Base-by-base conservation (phyloP, 2,797 vertebrate species). In the Sebastes glaucus region DNA sequence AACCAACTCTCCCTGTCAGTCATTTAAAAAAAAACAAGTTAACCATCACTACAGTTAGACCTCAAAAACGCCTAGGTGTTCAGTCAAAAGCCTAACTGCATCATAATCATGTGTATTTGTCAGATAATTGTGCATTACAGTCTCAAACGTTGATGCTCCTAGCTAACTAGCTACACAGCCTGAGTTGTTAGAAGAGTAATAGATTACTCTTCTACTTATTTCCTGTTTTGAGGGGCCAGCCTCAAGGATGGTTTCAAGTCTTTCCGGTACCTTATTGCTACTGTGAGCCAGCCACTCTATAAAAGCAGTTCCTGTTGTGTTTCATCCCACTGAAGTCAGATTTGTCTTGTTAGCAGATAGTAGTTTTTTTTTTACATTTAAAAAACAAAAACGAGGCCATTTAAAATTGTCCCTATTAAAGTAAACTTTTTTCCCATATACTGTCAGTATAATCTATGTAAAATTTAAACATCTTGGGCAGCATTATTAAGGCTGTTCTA, bases 201-300 rank as follows among this genome's bases (percentile, higher is more conserved):
- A 23, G 22, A 55, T 71, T 30, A 66, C 52, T 82, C 56, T 49
- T 62, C n/a, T 72, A 52, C 60, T 35, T 64, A n/a, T 57, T 64
- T 66, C 74, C 42, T 7, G 42, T 82, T 82, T 90, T 90, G 90
- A 95, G 90, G 93, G 83, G 69, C 93, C 92, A 91, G 94, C 93
- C 93, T 92, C 92, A 91, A 88, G 86, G 46, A 57, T 52, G 60
- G 11, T 62, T 74, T 83, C 22, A 66, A 80, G 25, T 83, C 55
- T 65, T 60, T 42, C 62, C 69, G 66, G n/a, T 52, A 28, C 52
- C 55, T 28, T 81, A 30, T 75, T 81, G 74, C 75, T 77, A 69
- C 71, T 74, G 88, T 89, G 88, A 93, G 78, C 87, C 88, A 86
- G 90, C 80, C 83, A 87, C 86, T 66, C 75, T 69, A 61, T 73